Evolutionary conservation across 2,113 vertebrate genomes (phyloP), one percentile per base, ranked within the genome.

Genomic region (Anseranas semipalmata): DNA sequence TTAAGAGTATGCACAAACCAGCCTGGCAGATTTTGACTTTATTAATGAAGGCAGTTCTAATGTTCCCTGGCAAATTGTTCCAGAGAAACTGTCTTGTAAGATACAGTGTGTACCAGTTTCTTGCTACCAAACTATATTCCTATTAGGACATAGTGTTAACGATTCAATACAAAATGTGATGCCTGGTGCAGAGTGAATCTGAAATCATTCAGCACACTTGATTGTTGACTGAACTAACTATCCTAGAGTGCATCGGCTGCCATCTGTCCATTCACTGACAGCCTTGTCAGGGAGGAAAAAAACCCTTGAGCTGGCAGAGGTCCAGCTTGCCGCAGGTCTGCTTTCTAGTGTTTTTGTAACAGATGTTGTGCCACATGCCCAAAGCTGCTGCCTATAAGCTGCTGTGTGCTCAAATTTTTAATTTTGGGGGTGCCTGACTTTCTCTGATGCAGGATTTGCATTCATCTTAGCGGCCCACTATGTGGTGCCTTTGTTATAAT

Each of bases 181-280:
- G 96, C 89, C 70, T 79, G 62, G 70, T 50, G 77, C 87, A 68
- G 91, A 87, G 37, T 43, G 93, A 93, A 93, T 95, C 52, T 93
- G 93, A 95, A 98, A 95, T 89, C 58, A 92, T 56, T 96, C 87
- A 95, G 96, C 76, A 45, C 27, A 65, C 79, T 93, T 94, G 97
- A 96, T 94, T 95, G 95, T 95, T 97, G 98, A 85, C 94, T 11
- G 91, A 95, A 87, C 90, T 95, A 93, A 95, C 89, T 91, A 67
- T 89, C 82, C 93, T 77, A 95, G 74, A 91, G 92, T 91, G 50
- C 65, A 24, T 89, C 25, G 16, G 92, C 89, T 96, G 97, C 98
- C 98, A 98, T 98, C 98, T 98, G 98, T 97, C 97, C 96, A 10
- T 82, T 93, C 75, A 76, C 96, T 94, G 97, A 97, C 98, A 97